Conservation (phyloP, 2,797 vertebrate genomes). For the Gymnodraco acuticeps region DNA sequence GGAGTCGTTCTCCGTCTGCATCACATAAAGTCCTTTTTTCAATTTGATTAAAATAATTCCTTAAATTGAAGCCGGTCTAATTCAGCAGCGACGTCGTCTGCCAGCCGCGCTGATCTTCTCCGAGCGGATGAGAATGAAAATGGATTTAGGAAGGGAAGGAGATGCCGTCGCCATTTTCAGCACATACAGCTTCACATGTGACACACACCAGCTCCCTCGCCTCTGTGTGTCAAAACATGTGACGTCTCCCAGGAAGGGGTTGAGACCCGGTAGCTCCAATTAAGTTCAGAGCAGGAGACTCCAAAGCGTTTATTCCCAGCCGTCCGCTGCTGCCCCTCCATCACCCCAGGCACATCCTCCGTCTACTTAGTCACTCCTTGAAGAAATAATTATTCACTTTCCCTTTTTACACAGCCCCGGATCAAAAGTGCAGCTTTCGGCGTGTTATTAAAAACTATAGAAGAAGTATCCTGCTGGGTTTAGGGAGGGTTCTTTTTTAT, state of each 20-base stretch:
- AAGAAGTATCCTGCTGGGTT: constrained; percentile 47
- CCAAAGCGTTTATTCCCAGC: constrained; percentile 60
- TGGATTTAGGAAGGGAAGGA: constrained; percentile 30
- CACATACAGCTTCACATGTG: background rate
- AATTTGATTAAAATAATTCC: constrained; percentile 72
- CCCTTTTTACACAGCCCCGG: constrained; percentile 48
- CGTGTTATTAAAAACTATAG: constrained; percentile 69
- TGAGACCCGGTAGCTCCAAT: constrained; percentile 68
- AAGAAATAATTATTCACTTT: constrained; percentile 76
- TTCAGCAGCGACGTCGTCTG: constrained; percentile 36
- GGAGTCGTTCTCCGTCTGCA: constrained; percentile 45
- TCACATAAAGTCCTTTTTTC: constrained; percentile 52
- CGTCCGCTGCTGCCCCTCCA: constrained; percentile 48
- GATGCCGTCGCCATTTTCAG: background rate
- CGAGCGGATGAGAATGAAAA: constrained; percentile 44
- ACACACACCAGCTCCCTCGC: background rate
- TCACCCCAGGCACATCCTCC: constrained; percentile 66
- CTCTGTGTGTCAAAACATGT: background rate
- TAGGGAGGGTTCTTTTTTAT: constrained; percentile 21
- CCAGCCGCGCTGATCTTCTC: constrained; percentile 31
- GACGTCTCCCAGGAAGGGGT: constrained; percentile 49
- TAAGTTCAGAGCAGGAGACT: constrained; percentile 68
- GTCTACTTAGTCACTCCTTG: constrained; percentile 70
- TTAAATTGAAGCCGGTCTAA: constrained; percentile 70
- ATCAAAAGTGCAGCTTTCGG: constrained; percentile 72